Conservation (phyloP, 2,797 vertebrate species). For the Emydoidea blandingii region DNA sequence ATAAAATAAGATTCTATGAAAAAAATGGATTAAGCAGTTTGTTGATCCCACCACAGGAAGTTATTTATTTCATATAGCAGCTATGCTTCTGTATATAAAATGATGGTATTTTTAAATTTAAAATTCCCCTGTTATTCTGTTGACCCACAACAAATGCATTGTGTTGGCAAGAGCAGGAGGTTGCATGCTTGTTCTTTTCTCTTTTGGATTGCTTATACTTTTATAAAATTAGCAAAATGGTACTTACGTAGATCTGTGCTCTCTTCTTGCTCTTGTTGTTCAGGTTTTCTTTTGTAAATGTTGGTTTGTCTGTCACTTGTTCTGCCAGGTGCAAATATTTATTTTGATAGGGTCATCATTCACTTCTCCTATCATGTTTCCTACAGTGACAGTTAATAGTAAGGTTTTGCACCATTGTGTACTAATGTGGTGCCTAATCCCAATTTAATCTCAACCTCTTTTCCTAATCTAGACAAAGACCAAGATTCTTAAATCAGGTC, state of each 20-base stretch:
- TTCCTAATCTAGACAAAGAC: neutral
- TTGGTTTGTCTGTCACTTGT: neutral
- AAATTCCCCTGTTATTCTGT: neutral
- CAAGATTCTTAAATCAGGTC: neutral
- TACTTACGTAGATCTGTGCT: neutral
- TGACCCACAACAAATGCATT: neutral
- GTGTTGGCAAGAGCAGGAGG: neutral
- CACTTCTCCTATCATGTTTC: neutral
- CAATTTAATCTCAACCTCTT: neutral
- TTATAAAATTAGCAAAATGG: neutral
- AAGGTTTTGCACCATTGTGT: neutral
- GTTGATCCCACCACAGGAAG: constrained; percentile 27
- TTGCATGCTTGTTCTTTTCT: neutral
- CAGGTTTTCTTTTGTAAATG: fast-evolving
- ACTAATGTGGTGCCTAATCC: neutral
- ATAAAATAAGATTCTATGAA: too few species aligned
- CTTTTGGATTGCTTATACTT: neutral
- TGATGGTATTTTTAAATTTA: neutral
- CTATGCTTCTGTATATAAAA: constrained; percentile 23
- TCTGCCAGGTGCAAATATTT: neutral
- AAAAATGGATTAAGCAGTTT: constrained; percentile 9
- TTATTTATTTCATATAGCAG: constrained; percentile 33
- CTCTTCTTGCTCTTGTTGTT: neutral
- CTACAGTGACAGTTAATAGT: neutral
- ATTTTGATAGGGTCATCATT: neutral